These are phyloP conservation scores for Apodemia duryi DNA, from an alignment of 2,888 invertebrate species.

Conservation along the genomic window DNA sequence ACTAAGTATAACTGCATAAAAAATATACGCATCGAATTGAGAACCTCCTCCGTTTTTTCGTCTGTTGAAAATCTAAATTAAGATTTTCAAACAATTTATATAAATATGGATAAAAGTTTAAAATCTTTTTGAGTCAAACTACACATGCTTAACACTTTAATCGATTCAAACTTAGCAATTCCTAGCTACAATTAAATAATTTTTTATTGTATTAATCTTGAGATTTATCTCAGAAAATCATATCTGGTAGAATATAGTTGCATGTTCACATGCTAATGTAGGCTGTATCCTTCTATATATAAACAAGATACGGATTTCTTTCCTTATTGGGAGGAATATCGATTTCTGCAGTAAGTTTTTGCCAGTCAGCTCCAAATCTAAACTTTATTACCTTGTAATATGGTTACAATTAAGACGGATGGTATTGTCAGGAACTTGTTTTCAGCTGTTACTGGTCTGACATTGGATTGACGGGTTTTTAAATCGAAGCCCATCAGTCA, in stretches of 20 bases:
- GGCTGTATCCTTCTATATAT: conserved; percentile 3
- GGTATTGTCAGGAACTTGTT: not conserved
- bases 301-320: conserved; percentile 14
- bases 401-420: not conserved
- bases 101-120: too few relatives aligned
- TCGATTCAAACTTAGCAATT: too few relatives aligned
- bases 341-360: conserved; percentile 30
- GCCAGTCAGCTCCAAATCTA: not conserved
- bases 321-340: conserved; percentile 30
- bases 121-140: too few relatives aligned
- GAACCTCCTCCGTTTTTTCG: too few relatives aligned
- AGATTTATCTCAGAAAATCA: too few relatives aligned
- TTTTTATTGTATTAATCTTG: too few relatives aligned
- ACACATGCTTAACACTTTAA: too few relatives aligned
- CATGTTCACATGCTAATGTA: conserved; percentile 6
- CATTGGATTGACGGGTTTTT: conserved; percentile 14
- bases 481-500: conserved; percentile 6
- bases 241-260: not conserved
- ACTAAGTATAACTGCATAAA: too few relatives aligned
- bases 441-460: conserved; percentile 6
- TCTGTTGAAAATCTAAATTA: too few relatives aligned
- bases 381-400: not conserved
- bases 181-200: too few relatives aligned
- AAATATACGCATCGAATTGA: too few relatives aligned
- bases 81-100: too few relatives aligned